Base-by-base conservation (phyloP, 2,113 vertebrate species). In the Puntigrus tetrazona region DNA sequence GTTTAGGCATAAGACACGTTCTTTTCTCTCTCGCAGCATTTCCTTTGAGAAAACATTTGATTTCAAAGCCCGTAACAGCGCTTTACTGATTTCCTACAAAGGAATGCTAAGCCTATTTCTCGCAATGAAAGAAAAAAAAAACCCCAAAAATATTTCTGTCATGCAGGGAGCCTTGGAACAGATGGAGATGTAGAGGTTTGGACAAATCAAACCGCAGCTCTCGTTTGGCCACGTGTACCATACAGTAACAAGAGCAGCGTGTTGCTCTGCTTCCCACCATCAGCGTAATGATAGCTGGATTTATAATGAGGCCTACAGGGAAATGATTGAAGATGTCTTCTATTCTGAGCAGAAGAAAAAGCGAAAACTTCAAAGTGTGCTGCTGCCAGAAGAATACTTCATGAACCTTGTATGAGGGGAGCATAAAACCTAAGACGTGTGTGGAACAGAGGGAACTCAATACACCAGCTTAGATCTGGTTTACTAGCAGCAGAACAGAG, bases 41-140 rank as follows among this genome's bases (percentile, higher is more conserved):
- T 83, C 74, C 52, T 81, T 36, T 13, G 55, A 63, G 72, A 79
- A 80, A 82, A 70, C 25, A 77, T 4, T 57, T 16, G 13, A 31
- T 57, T 52, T 31, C 47, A 38, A n/a, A 84, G 47, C 45, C 1
- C 3, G 77, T 20, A 36, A 38, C 65, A 38, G 65, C 1, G 4
- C 18, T 69, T 77, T 38, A 84, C 43, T 65, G 41, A 70, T 65
- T 88, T 34, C 77, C 63, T 59, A 25, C 27, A 74, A 43, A 80
- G 80, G 78, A 87, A 89, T 78, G 83, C 67, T 78, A 78, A 85
- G 69, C 86, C 70, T 67, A 52, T 77, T 87, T 85, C 67, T 67
- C 73, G 22, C 69, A 69, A 69, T 80, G 59, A 69, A 78, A 86
- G 78, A 82, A 79, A 87, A 86, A 82, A 27, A 84, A n/a, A n/a